Evolutionary conservation across 2,797 vertebrate species (phyloP), one percentile per base, ranked within the genome.

Genomic region (Chromobotia macracanthus): DNA sequence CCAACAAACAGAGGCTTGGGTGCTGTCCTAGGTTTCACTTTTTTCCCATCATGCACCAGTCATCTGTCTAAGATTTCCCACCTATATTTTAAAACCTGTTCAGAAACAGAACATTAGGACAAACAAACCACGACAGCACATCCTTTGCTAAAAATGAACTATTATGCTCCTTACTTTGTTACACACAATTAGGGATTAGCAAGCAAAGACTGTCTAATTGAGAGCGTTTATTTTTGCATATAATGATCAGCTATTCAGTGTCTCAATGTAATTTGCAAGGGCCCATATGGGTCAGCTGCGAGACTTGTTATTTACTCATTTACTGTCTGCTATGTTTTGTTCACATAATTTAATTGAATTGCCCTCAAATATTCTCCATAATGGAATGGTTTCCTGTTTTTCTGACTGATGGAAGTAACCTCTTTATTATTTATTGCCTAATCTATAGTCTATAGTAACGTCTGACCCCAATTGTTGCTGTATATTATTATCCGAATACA

Each of bases 1-100:
- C 55, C 46, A n/a, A 68, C 31, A 70, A 78, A 71, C 75, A 35
- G 13, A 44, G 41, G 12, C n/a, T 66, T 55, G 21, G 31, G n/a
- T 64, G 18, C 28, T 31, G 44, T 50, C 48, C 31, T 18, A 18
- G 16, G 28, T n/a, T 63, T 60, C 13, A 15, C 12, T 15, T 60
- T 25, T 16, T n/a, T 63, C 61, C 16, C 3, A 38, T 35, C 3
- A 63, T 63, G 31, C 61, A 63, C 8, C 16, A 63, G 61, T n/a
- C 28, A 31, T 61, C 6, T 9, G 0, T 18, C 1, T 15, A 28
- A 31, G 31, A 31, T 31, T 31, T 8, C 38, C 35, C 51, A 16
- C 25, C n/a, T 21, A 48, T 23, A 58, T 16, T 38, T 60, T 11
- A n/a, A 67, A 67, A 67, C 3, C 18, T 46, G 58, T 38, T 38